Conservation (phyloP, 2,888 invertebrate genomes). For the Operophtera brumata region DNA sequence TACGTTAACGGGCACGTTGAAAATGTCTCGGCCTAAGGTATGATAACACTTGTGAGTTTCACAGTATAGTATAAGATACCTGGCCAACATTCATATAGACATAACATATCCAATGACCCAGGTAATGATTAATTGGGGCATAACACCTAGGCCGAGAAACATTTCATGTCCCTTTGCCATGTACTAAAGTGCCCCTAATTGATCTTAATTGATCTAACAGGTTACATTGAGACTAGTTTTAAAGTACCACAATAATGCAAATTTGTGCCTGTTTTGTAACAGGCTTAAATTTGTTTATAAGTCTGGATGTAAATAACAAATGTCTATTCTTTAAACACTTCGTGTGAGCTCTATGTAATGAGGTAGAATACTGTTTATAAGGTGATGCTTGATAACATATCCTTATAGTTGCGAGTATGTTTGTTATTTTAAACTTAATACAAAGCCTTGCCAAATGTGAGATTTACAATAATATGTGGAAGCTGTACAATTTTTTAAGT, state of each 20-base stretch:
- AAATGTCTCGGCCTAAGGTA: conserved; percentile 8
- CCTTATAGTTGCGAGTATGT: conserved; percentile 11
- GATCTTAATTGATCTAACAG: background rate
- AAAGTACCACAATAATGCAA: background rate
- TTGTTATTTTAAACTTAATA: conserved; percentile 13
- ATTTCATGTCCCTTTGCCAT: background rate
- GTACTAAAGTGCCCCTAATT: conserved; percentile 8
- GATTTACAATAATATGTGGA: conserved; percentile 77
- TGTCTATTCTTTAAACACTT: conserved; percentile 18
- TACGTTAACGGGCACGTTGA: background rate
- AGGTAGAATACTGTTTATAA: conserved; percentile 24
- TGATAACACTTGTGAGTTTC: too few species aligned
- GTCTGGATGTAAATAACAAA: conserved; percentile 6
- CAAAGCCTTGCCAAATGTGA: conserved; percentile 59
- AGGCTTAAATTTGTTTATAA: background rate
- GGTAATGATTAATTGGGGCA: background rate
- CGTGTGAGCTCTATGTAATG: conserved; percentile 26
- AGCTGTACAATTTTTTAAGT: conserved; percentile 57
- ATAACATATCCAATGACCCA: background rate
- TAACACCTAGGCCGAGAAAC: conserved; percentile 11
- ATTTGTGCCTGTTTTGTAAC: background rate
- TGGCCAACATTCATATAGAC: too few species aligned
- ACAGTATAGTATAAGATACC: too few species aligned
- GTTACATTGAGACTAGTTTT: background rate
- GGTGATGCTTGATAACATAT: conserved; percentile 16